Percentiles rank a stretch among this genome's conserved stretches.
Conservation (phyloP, 2,888 invertebrate species). For the Tipula helvola region DNA sequence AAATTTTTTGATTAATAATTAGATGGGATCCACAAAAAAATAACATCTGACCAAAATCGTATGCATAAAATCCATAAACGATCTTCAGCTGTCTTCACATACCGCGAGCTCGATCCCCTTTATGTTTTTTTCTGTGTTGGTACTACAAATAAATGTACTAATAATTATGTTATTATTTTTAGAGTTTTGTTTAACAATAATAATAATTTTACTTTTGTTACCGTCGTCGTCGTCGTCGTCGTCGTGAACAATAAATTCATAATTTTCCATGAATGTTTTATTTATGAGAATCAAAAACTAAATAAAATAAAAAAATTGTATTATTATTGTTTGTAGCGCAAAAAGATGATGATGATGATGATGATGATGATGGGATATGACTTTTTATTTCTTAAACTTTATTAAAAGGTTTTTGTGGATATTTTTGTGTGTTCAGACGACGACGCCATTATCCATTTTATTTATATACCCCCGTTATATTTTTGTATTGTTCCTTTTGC, state of each 20-base stretch:
- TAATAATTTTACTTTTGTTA: neutral
- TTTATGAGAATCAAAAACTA: neutral
- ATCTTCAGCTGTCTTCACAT: neutral
- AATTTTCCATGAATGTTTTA: conserved; percentile 4
- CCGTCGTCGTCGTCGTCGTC: neutral
- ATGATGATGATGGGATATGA: neutral
- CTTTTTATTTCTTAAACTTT: neutral
- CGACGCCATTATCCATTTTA: neutral
- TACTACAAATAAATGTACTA: neutral
- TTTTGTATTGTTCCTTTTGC: neutral
- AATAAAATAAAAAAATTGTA: neutral
- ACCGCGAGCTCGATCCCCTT: neutral
- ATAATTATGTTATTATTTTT: neutral
- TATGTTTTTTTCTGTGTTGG: neutral
- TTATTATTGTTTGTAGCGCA: neutral
- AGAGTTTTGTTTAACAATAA: neutral
- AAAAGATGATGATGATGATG: neutral
- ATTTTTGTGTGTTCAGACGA: neutral
- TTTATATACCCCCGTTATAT: neutral
- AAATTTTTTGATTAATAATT: neutral
- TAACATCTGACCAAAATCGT: too few relatives aligned
- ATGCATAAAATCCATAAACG: neutral
- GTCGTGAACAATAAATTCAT: conserved; percentile 4
- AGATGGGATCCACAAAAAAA: neutral
- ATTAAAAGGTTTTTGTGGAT: neutral